Evolutionary conservation across 2,113 vertebrate genomes (phyloP).

Genomic region (Neoarius graeffei): DNA sequence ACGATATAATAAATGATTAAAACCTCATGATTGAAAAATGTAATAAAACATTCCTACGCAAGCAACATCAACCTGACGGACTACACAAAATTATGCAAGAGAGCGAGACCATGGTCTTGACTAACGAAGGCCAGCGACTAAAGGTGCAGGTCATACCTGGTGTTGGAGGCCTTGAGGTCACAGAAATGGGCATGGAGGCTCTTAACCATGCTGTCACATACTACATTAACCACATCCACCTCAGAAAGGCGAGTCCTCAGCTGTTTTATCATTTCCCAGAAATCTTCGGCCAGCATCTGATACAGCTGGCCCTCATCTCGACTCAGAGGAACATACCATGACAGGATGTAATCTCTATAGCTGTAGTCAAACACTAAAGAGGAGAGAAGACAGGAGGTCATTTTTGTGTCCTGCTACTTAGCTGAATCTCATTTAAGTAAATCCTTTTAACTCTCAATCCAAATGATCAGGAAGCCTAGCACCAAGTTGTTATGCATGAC

Average conservation of each 20-base stretch:
- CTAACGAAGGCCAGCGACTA: not conserved
- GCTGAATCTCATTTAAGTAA: not conserved
- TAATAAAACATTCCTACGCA: not conserved
- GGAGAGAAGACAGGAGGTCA: constrained; percentile 52
- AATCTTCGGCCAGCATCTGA: constrained; percentile 92
- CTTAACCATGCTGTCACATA: constrained; percentile 89
- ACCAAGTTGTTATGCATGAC: too few relatives aligned
- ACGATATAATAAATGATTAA: not conserved
- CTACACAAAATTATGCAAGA: not conserved
- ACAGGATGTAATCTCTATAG: constrained; percentile 94
- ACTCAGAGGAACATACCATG: constrained; percentile 91
- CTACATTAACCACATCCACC: constrained; percentile 89
- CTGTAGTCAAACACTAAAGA: constrained; percentile 91
- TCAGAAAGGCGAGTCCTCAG: constrained; percentile 83
- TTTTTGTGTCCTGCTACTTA: not conserved
- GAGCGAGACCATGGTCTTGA: not conserved
- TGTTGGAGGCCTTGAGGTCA: constrained; percentile 90
- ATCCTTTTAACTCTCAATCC: not conserved
- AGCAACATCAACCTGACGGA: not conserved
- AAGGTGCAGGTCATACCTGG: constrained; percentile 76
- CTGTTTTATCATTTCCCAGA: constrained; percentile 90
- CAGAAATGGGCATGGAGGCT: constrained; percentile 91
- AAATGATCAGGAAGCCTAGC: not conserved
- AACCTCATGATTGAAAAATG: not conserved
- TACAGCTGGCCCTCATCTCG: constrained; percentile 89